Base-by-base conservation (phyloP, 2,113 vertebrate species). In the Nesogale talazaci region DNA sequence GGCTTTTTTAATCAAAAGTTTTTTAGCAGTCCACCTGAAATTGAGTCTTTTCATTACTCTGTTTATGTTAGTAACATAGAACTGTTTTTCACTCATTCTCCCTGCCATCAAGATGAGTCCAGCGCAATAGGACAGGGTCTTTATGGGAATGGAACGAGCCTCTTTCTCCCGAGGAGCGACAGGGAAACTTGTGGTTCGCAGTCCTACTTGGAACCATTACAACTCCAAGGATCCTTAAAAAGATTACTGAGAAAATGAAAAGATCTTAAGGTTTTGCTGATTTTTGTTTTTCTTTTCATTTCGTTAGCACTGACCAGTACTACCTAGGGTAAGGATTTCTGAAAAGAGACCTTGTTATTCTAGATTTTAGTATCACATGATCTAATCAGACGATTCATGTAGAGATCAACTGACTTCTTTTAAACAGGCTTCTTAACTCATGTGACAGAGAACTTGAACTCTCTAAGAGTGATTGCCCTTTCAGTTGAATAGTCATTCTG, bases 331-430 rank as follows among this genome's bases (percentile, higher is more conserved):
- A 91, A 89, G 40, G 59, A 79, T 87, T 96, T 92, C 56, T 82
- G 77, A 93, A 90, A 82, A 91, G 52, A 81, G 69, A 92, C 31
- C 12, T 96, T 96, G 69, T 95, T 96, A 89, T 75, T 78, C 17
- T 65, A 88, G 69, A 83, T 78, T 72, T 75, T 42, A 80, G 15
- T 91, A 86, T 96, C 95, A 86, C 67, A 86, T 97, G 97, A 96
- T 94, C 88, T 90, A 80, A 72, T 95, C 69, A 83, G 84, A 90
- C 61, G 63, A 92, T 76, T 91, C 56, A 15, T 89, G 89, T 59
- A 85, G 88, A 90, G 67, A 95, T 95, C 96, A 97, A 74, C 76
- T 96, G 94, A 97, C 88, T 93, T 88, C 83, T 92, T 89, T 92
- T 80, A 88, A 88, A 89, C 59, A 87, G 76, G 36, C 72, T 46